A percentile compares a stretch with the other conserved stretches of the same genome.
Conservation (phyloP, 1,140 invertebrate genomes). For the Capitella teleta region DNA sequence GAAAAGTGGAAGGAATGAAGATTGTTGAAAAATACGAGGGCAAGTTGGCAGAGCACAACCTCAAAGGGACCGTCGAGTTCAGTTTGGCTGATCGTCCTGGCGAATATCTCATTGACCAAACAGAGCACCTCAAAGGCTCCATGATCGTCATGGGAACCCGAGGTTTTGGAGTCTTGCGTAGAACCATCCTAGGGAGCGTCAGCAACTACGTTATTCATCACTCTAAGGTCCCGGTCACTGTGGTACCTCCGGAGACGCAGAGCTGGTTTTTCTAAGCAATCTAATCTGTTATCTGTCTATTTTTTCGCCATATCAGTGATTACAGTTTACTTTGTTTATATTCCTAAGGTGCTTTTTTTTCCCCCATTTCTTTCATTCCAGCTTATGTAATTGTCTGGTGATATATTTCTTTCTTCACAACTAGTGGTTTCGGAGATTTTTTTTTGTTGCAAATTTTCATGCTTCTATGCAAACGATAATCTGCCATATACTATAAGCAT, state of each 20-base stretch:
- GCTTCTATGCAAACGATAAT: too few relatives aligned
- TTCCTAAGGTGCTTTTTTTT: too few relatives aligned
- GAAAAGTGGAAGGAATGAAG: not conserved
- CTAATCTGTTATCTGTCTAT: too few relatives aligned
- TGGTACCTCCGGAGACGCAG: conserved; percentile 5
- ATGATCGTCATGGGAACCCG: conserved; percentile 4
- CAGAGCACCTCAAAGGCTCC: not conserved
- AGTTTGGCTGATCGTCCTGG: not conserved
- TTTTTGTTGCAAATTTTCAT: too few relatives aligned
- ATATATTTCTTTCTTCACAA: too few relatives aligned
- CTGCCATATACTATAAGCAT: too few relatives aligned
- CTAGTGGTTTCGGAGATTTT: too few relatives aligned
- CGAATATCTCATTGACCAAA: not conserved
- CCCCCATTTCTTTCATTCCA: too few relatives aligned
- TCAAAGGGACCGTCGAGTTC: not conserved
- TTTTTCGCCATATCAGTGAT: too few relatives aligned
- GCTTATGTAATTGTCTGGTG: too few relatives aligned
- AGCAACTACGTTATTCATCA: conserved; percentile 11
- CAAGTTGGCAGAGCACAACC: not conserved
- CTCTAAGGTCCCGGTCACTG: conserved; percentile 10
- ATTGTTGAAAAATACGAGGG: not conserved
- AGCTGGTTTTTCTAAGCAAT: conserved; percentile 7
- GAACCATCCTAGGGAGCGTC: conserved; percentile 11
- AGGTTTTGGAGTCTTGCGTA: conserved; percentile 5
- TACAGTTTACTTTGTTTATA: too few relatives aligned